phyloP scores from a whole-genome alignment of 1,140 invertebrate genomes.

The Agraylea sexmaculata region DNA sequence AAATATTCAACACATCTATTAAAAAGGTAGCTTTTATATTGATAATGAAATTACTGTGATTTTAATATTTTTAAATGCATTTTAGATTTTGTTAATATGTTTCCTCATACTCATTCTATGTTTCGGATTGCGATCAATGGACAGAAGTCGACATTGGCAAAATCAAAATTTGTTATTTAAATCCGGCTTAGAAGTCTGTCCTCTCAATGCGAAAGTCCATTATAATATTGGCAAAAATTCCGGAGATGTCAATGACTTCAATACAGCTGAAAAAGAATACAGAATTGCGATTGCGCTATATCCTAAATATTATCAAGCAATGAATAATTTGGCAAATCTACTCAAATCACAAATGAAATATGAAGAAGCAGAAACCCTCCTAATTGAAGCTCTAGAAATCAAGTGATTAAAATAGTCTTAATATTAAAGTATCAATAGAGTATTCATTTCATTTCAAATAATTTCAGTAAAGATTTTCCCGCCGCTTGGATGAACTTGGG shows the following conservation, averaged over 20 bases:
- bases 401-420: constrained; percentile 44
- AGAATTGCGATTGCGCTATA: constrained; percentile 52
- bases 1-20: constrained; percentile 23
- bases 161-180: constrained; percentile 60
- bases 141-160: constrained; percentile 69
- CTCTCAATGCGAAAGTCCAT: constrained; percentile 88
- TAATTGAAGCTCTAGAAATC: constrained; percentile 60
- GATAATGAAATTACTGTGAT: too few relatives aligned
- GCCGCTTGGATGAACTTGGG: constrained; percentile 98
- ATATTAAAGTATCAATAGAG: constrained; percentile 10
- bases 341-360: constrained; percentile 66
- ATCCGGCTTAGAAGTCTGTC: constrained; percentile 65
- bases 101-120: constrained; percentile 39
- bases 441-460: constrained; percentile 1
- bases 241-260: constrained; percentile 57
- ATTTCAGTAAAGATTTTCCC: constrained; percentile 70
- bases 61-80: not conserved
- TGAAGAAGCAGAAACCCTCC: constrained; percentile 61
- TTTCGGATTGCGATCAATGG: constrained; percentile 49
- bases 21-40: constrained; percentile 8
- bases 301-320: constrained; percentile 88
- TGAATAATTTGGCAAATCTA: constrained; percentile 95
- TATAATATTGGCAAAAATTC: constrained; percentile 89
- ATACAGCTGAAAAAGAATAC: constrained; percentile 66
- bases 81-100: constrained; percentile 18